Base-by-base conservation (phyloP, 1,140 invertebrate genomes). In the Macrosteles quadrilineatus region DNA sequence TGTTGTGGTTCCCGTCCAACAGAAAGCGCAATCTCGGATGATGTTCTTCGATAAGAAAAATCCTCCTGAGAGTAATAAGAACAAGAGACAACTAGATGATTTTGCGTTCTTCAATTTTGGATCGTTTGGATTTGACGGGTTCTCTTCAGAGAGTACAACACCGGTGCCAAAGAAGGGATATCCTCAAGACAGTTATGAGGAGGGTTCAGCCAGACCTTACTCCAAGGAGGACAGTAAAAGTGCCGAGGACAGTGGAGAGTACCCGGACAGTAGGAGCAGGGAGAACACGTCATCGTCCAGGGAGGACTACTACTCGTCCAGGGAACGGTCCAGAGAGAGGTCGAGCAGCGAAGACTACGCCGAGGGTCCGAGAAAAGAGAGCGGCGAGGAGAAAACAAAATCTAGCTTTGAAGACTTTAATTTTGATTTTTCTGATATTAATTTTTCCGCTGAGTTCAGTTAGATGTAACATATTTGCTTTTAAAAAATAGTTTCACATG, bases 381-480 rank as follows among this genome's bases (percentile, higher is more conserved):
- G 32, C 14, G 32, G 32, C 32, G 32, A 36, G 32, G 32, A 36
- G 14, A 36, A 4, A 4, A 4, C 32, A 6, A 36, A 36, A 36
- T 36, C 32, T 36, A 36, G 32, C 32, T 50, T 50, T 50, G 47
- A 21, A 19, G n/a, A 50, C 47, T 50, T 50, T 19, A 21, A 50
- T n/a, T 50, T 50, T 19, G 47, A 50, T 50, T 50, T 50, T 50
- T 50, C 47, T 19, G 21, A 21, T 50, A 9, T 50, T 21, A 50
- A 21, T 50, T 50, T 50, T 50, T 50, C 47, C 14, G n/a, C 4
- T n/a, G 47, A 50, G 40, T 65, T 65, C 29, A 50, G 19, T 55
- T 68, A 55, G 14, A 36, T n/a, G n/a, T n/a, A n/a, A n/a, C n/a
- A n/a, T n/a, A n/a, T n/a, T n/a, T n/a, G n/a, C n/a, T n/a, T n/a